Evolutionary conservation across 2,888 invertebrate species (phyloP), one percentile per base, ranked within the genome.

Genomic region (Desoria tigrina): DNA sequence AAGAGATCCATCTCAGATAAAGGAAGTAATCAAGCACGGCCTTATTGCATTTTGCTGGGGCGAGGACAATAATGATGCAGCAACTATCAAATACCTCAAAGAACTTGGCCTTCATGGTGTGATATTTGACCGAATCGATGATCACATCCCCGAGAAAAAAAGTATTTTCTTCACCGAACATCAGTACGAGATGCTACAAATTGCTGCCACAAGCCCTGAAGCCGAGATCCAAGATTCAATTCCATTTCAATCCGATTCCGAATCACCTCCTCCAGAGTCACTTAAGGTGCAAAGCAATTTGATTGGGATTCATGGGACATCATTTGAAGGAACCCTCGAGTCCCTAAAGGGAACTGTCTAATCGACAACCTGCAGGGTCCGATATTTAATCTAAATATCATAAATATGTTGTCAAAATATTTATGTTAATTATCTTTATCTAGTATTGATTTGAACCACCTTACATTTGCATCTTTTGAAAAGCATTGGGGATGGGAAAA

Each of bases 1-100:
- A 56, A 83, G 90, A 68, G 93, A 95, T 81, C 87, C 90, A 7
- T 85, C 86, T 27, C 89, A 92, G 84, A 88, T 94, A 14, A 86
- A 88, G 77, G 80, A 89, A 72, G 92, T 90, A 1, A 89, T 88
- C 75, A 86, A 90, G 76, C 86, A 88, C 18, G 90, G 91, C 14
- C 84, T 97, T 61, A 88, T 95, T 4, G 87, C 95, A 70, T 98
- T 98, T 81, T 94, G 94, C 78, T 98, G 97, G 97, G 98, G 98
- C 27, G 95, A 96, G 77, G 94, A 95, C 78, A 93, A 94, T 79
- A 94, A 95, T 77, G 90, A 92, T 80, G 88, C 88, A 72, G 87
- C 87, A 49, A 92, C 90, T 1, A 92, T 96, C 62, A 87, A 88
- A 77, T 87, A 88, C 78, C 85, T 98, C 37, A 95, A 95, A 80